Conservation (phyloP, 2,888 invertebrate genomes). For the Campoletis raptor region DNA sequence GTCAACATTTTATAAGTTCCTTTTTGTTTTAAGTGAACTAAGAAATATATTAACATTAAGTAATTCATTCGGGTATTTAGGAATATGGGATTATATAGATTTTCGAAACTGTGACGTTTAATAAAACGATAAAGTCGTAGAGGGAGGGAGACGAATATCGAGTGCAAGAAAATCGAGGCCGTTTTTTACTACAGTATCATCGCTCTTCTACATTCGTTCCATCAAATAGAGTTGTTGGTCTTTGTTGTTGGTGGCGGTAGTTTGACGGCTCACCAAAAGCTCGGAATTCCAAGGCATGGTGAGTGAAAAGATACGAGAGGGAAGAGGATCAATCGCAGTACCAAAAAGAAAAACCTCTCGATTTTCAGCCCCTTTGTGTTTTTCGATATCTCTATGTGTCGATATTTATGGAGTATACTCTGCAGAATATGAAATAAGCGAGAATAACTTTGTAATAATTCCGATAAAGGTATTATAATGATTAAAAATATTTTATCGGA, state of each 20-base stretch:
- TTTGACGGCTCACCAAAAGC: slow-evolving; percentile 46
- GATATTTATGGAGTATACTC: background rate
- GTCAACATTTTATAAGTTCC: no score
- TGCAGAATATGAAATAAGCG: background rate
- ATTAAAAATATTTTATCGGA: slow-evolving; percentile 10
- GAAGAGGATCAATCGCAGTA: slow-evolving; percentile 17
- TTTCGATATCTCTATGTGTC: background rate
- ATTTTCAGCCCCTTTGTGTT: slow-evolving; percentile 27
- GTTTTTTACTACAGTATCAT: slow-evolving; percentile 32
- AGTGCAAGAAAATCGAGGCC: slow-evolving; percentile 49
- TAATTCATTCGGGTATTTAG: background rate
- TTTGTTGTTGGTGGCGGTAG: slow-evolving; percentile 40
- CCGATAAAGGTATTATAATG: background rate
- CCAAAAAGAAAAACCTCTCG: slow-evolving; percentile 20
- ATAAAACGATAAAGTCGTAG: background rate
- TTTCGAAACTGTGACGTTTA: background rate
- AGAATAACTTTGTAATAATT: background rate
- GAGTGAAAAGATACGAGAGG: slow-evolving; percentile 9
- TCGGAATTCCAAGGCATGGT: slow-evolving; percentile 28
- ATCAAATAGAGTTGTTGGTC: slow-evolving; percentile 51
- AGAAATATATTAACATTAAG: background rate
- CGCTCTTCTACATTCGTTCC: slow-evolving; percentile 16
- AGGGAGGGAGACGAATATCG: slow-evolving; percentile 2
- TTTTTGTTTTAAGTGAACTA: background rate
- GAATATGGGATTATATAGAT: background rate